A percentile compares a stretch with the other conserved stretches of the same genome.
phyloP scores from a whole-genome alignment of 2,113 vertebrate genomes.

The Notiomystis cincta region DNA sequence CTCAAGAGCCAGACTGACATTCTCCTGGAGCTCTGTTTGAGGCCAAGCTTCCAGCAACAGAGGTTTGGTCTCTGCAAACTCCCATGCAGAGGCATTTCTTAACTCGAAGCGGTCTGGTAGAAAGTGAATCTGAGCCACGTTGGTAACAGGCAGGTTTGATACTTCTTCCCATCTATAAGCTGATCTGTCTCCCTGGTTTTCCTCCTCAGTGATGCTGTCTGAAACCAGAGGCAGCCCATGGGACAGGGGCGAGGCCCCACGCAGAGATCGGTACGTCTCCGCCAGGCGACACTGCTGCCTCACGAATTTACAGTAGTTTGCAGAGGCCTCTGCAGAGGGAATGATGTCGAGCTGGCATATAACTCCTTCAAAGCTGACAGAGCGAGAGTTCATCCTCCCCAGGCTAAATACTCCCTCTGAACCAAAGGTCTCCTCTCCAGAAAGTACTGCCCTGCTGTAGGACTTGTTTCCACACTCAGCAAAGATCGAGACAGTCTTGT shows the following conservation, averaged over 20 bases:
- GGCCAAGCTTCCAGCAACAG: conserved; percentile 10
- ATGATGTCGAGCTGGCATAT: conserved; percentile 93
- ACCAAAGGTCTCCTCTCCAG: conserved; percentile 73
- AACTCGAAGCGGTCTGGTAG: not conserved
- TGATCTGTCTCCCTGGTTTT: not conserved
- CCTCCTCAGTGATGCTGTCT: not conserved
- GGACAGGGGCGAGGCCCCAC: not conserved
- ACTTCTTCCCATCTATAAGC: conserved; percentile 1
- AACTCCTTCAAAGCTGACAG: conserved; percentile 83
- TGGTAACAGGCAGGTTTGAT: not conserved
- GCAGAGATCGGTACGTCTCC: conserved; percentile 79
- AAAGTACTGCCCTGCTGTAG: conserved; percentile 75
- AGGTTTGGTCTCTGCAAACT: not conserved
- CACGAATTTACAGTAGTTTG: conserved; percentile 88
- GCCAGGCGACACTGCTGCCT: conserved; percentile 86
- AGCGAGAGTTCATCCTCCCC: conserved; percentile 86
- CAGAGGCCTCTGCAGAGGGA: conserved; percentile 84
- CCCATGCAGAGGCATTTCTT: conserved; percentile 29
- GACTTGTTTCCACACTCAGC: conserved; percentile 82
- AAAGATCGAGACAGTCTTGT: conserved; percentile 79
- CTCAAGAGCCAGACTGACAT: not conserved
- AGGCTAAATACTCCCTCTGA: conserved; percentile 80
- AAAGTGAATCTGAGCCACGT: not conserved
- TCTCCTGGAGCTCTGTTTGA: not conserved
- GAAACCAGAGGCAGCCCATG: not conserved